Evolutionary conservation across 2,888 invertebrate species (phyloP).

Genomic region (Monochamus alternatus): DNA sequence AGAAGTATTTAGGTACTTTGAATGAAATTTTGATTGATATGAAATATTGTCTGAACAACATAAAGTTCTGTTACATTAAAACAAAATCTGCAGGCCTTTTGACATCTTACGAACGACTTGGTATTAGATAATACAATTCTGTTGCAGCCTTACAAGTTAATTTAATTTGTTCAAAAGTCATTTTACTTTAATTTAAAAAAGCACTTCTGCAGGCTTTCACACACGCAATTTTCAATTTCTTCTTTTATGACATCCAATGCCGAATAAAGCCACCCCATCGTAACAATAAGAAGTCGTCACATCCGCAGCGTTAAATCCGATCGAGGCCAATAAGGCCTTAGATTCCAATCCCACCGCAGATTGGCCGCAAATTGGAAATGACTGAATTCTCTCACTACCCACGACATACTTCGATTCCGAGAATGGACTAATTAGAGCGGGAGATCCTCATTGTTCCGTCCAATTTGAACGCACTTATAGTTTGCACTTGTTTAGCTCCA

Average conservation of each 20-base stretch:
- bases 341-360: constrained; percentile 45
- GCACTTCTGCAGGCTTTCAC: too few species aligned
- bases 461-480: constrained; percentile 29
- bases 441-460: constrained; percentile 33
- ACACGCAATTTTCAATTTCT: background rate
- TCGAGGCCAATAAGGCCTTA: constrained; percentile 42
- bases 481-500: constrained; percentile 22
- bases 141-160: too few species aligned
- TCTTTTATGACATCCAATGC: background rate
- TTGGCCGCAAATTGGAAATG: constrained; percentile 50
- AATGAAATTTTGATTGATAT: too few species aligned
- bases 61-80: too few species aligned
- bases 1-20: too few species aligned
- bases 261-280: background rate
- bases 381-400: constrained; percentile 42
- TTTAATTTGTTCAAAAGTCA: too few species aligned
- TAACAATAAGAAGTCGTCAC: background rate
- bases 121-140: too few species aligned
- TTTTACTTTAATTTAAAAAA: too few species aligned
- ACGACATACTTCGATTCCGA: constrained; percentile 17
- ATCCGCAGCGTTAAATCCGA: constrained; percentile 34
- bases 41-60: too few species aligned
- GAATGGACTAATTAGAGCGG: constrained; percentile 34
- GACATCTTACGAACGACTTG: too few species aligned
- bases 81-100: too few species aligned